phyloP scores from a whole-genome alignment of 2,888 invertebrate genomes.

The Rotaria macrura region DNA sequence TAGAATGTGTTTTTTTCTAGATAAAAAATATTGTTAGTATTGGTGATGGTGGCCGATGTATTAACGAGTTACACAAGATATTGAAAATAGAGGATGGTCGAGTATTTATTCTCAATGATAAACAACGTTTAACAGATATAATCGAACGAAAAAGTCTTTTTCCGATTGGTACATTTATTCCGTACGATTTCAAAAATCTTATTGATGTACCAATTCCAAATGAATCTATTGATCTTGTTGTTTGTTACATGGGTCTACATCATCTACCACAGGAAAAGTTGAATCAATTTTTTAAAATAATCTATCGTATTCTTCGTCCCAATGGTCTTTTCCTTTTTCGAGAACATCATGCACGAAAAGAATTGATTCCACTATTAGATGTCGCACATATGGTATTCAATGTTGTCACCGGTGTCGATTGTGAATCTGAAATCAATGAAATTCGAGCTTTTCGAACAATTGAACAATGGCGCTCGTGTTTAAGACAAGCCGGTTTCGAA shows the following conservation, averaged over 20 bases:
- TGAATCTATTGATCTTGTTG: constrained; percentile 5
- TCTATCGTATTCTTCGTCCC: constrained; percentile 4
- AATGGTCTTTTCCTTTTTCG: constrained; percentile 19
- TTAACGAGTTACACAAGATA: background rate
- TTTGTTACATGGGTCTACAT: constrained; percentile 20
- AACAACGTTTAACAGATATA: background rate
- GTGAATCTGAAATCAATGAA: background rate
- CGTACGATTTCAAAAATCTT: background rate
- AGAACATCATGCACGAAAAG: background rate
- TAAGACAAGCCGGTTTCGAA: constrained; percentile 1
- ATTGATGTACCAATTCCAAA: background rate
- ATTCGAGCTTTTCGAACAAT: constrained; percentile 8
- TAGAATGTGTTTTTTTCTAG: background rate
- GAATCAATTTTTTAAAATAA: background rate
- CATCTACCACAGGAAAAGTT: background rate
- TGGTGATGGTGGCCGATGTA: background rate
- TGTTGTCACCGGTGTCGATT: background rate
- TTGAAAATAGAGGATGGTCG: background rate
- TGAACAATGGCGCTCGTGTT: constrained; percentile 10
- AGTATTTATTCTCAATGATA: background rate
- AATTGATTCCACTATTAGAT: constrained; percentile 15
- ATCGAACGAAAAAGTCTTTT: constrained; percentile 1
- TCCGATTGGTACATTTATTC: constrained; percentile 2
- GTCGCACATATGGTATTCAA: constrained; percentile 3
- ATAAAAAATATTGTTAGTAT: background rate